These are phyloP conservation scores for Drosophila yakuba DNA, from an alignment of 1,140 invertebrate species.

Conservation along the genomic window DNA sequence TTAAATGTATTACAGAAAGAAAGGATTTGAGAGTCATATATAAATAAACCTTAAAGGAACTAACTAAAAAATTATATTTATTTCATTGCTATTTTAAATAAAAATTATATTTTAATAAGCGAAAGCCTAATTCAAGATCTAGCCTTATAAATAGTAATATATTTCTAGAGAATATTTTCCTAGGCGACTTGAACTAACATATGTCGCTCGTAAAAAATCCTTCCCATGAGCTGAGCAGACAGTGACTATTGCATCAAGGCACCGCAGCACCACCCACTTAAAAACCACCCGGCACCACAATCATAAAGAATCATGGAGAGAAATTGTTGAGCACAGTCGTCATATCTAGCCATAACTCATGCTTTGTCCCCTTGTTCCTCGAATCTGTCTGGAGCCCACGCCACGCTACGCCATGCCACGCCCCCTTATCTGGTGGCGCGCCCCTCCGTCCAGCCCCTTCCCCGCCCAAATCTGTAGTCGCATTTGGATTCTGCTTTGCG, in stretches of 20 bases:
- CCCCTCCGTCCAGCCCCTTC: constrained; percentile 1
- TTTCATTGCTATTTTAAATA: no score
- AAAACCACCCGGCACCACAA: constrained; percentile 20
- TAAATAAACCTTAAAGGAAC: not conserved
- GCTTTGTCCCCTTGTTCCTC: constrained; percentile 53
- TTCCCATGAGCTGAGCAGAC: constrained; percentile 27
- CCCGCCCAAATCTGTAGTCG: constrained; percentile 42
- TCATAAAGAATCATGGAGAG: constrained; percentile 54
- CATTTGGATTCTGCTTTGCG: constrained; percentile 57
- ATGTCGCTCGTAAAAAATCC: constrained; percentile 16
- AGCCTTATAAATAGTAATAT: not conserved
- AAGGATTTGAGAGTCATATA: not conserved
- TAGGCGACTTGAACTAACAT: not conserved
- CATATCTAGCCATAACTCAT: constrained; percentile 71
- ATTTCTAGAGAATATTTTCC: not conserved
- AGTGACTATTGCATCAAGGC: constrained; percentile 47
- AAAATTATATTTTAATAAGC: not conserved
- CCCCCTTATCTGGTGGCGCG: constrained; percentile 7
- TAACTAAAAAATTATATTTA: no score
- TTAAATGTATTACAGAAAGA: no score
- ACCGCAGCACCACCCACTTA: constrained; percentile 4
- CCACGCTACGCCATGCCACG: constrained; percentile 3
- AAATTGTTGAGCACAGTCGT: constrained; percentile 59
- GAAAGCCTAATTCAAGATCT: no score
- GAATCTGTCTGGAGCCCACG: constrained; percentile 12